These are phyloP conservation scores for Sebastes fasciatus DNA, from an alignment of 2,113 vertebrate genomes.

Conservation along the genomic window DNA sequence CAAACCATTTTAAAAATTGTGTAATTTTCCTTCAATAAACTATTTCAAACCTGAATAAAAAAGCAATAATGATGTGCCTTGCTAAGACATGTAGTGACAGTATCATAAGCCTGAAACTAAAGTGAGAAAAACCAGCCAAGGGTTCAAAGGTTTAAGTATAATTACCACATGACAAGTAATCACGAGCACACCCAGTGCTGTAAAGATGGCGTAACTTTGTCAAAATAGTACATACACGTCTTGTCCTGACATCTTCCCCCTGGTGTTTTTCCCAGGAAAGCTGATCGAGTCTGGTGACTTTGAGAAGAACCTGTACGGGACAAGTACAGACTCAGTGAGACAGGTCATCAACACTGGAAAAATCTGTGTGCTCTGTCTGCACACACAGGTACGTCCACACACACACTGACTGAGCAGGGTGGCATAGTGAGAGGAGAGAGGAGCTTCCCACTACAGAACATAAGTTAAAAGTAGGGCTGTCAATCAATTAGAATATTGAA, in stretches of 20 bases:
- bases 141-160: background rate
- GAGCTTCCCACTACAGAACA: background rate
- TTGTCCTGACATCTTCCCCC: background rate
- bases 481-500: too few species aligned
- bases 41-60: background rate
- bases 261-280: slow-evolving; percentile 81
- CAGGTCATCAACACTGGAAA: slow-evolving; percentile 99
- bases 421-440: background rate
- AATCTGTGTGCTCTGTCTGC: slow-evolving; percentile 96
- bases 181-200: background rate
- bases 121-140: background rate
- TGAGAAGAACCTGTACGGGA: slow-evolving; percentile 98
- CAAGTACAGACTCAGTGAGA: slow-evolving; percentile 94
- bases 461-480: background rate
- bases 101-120: too few species aligned
- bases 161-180: background rate
- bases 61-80: too few species aligned
- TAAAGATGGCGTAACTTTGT: background rate
- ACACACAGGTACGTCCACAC: slow-evolving; percentile 93
- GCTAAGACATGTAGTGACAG: background rate
- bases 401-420: background rate
- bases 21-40: background rate
- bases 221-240: background rate
- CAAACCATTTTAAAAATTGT: background rate
- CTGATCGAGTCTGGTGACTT: slow-evolving; percentile 97